phyloP scores from a whole-genome alignment of 2,888 invertebrate species.

The Oegoconia quadripuncta region DNA sequence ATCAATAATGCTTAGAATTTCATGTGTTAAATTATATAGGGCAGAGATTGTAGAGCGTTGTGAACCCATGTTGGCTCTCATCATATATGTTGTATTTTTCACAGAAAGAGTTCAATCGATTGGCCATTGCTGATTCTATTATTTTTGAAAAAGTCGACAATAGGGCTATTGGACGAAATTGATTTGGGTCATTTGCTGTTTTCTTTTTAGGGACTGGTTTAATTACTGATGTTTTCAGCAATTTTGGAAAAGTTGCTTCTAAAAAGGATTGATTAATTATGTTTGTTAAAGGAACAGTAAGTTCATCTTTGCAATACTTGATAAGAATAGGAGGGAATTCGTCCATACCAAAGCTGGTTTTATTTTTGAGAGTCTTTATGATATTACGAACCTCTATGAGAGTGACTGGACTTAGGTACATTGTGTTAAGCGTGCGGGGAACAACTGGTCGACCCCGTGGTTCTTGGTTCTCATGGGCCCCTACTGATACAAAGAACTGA shows the following conservation, averaged over 20 bases:
- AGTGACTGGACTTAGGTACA: constrained; percentile 6
- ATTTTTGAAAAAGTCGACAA: too few relatives aligned
- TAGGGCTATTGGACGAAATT: constrained; percentile 16
- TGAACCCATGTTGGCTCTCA: constrained; percentile 13
- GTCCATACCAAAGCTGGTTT: constrained; percentile 11
- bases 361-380: constrained; percentile 12
- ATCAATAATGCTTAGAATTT: constrained; percentile 5
- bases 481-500: constrained; percentile 8
- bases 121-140: constrained; percentile 13
- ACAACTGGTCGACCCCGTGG: background rate
- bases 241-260: constrained; percentile 12
- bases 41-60: constrained; percentile 6
- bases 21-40: constrained; percentile 9
- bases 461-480: background rate
- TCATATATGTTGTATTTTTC: constrained; percentile 15
- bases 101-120: constrained; percentile 10
- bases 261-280: constrained; percentile 17
- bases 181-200: constrained; percentile 2
- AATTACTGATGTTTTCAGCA: constrained; percentile 11
- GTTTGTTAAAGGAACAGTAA: constrained; percentile 3
- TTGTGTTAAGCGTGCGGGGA: background rate
- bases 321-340: constrained; percentile 11
- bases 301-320: too few relatives aligned
- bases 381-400: constrained; percentile 4
- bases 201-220: constrained; percentile 17